Evolutionary conservation across 2,113 vertebrate genomes (phyloP).

Genomic region (Chaenogobius annularis): DNA sequence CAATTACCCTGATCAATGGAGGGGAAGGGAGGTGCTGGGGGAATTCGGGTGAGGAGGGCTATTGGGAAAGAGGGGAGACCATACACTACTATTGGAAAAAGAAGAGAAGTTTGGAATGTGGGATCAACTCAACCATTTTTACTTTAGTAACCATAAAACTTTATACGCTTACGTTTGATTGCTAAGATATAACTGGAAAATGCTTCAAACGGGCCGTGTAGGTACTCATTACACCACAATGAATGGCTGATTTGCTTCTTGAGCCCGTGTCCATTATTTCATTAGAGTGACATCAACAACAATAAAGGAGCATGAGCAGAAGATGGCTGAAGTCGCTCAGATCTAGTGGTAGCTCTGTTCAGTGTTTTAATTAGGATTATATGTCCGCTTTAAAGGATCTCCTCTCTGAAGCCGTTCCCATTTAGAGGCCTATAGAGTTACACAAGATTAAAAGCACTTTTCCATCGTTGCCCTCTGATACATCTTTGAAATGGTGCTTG

Average conservation of each 20-base stretch:
- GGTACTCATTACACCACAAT: constrained; percentile 38
- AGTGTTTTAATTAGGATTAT: constrained; percentile 76
- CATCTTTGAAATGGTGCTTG: constrained; percentile 72
- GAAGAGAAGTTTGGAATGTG: constrained; percentile 10
- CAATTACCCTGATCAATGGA: constrained; percentile 89
- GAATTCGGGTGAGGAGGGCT: constrained; percentile 27
- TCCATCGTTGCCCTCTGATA: constrained; percentile 70
- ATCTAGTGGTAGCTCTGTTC: constrained; percentile 65
- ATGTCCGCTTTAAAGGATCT: constrained; percentile 71
- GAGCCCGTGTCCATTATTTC: constrained; percentile 47
- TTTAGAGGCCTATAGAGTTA: constrained; percentile 73
- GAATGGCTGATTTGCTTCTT: constrained; percentile 51
- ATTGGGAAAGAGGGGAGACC: neutral
- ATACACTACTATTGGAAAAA: constrained; percentile 22
- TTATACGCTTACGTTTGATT: neutral
- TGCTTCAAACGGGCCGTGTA: constrained; percentile 19
- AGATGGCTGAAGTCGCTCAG: constrained; percentile 48
- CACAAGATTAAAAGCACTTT: constrained; percentile 77
- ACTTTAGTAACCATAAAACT: neutral
- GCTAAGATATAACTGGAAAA: neutral
- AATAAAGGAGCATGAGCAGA: constrained; percentile 48
- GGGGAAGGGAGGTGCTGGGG: constrained; percentile 18
- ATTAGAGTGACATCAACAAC: constrained; percentile 52
- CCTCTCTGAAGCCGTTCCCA: constrained; percentile 60
- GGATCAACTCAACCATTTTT: neutral